Conservation (phyloP, 2,113 vertebrate species). For the Lagenorhynchus albirostris region DNA sequence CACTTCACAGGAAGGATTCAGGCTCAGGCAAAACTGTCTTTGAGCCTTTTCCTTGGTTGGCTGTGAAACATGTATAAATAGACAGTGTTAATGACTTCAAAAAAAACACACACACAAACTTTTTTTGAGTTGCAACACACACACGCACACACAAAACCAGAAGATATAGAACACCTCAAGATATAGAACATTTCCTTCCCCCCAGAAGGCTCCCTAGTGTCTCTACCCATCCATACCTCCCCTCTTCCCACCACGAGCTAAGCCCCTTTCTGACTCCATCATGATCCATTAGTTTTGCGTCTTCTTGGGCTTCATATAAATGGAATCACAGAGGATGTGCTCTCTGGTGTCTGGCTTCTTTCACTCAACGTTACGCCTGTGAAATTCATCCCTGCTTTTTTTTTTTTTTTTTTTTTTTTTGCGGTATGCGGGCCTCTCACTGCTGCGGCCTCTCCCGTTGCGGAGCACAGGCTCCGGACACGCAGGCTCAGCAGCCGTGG, state of each 20-base stretch:
- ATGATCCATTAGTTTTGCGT: accelerated
- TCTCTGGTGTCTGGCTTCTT: background rate
- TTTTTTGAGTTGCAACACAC: background rate
- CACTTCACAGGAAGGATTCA: background rate
- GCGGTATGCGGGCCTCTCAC: no score
- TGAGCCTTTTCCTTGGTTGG: no score
- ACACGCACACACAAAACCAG: background rate
- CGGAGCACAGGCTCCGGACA: no score
- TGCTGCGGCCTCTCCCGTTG: accelerated
- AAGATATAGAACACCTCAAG: background rate
- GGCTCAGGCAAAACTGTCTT: background rate
- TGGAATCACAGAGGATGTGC: accelerated
- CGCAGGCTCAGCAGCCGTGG: no score
- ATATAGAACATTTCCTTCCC: background rate
- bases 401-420: no score
- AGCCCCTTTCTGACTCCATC: background rate
- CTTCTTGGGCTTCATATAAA: accelerated
- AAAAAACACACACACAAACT: background rate
- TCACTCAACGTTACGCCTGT: accelerated
- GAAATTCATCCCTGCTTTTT: accelerated
- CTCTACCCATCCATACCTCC: accelerated
- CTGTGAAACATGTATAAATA: background rate
- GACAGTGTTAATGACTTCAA: background rate
- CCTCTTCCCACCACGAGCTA: accelerated
- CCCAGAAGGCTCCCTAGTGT: background rate